Evolutionary conservation across 2,888 invertebrate species (phyloP).

Genomic region (Tachina grossa): DNA sequence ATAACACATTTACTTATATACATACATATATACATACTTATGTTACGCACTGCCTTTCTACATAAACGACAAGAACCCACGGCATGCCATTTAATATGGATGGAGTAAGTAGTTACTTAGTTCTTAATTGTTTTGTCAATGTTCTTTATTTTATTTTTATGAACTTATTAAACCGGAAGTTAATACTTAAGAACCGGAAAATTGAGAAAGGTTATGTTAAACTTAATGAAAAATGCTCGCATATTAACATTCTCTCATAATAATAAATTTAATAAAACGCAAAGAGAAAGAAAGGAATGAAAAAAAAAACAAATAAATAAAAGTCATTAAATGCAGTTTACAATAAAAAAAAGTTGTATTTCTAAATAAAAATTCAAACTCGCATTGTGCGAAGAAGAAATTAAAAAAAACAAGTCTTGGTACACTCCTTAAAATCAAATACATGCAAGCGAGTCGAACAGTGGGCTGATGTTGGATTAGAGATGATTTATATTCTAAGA

Average conservation of each 20-base stretch:
- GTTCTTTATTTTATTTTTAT: conserved; percentile 17
- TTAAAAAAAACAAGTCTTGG: conserved; percentile 38
- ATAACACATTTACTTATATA: neutral
- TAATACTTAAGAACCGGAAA: conserved; percentile 69
- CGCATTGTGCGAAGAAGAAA: conserved; percentile 11
- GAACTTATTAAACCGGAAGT: conserved; percentile 68
- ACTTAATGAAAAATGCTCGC: conserved; percentile 33
- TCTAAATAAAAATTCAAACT: conserved; percentile 37
- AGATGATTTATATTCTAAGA: no score
- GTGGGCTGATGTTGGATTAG: conserved; percentile 4
- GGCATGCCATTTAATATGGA: conserved; percentile 34
- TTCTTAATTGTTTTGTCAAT: conserved; percentile 31
- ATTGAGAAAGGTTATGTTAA: conserved; percentile 71
- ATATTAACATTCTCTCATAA: conserved; percentile 23
- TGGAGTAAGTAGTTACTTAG: conserved; percentile 18
- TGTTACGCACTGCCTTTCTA: conserved; percentile 54
- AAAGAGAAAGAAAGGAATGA: neutral
- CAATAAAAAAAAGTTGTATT: conserved; percentile 46
- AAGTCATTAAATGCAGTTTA: conserved; percentile 32
- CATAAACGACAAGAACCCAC: conserved; percentile 22
- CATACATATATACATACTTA: neutral
- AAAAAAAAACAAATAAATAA: neutral
- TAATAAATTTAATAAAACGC: conserved; percentile 16
- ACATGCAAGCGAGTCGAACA: conserved; percentile 8
- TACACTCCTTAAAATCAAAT: conserved; percentile 53